Evolutionary conservation across 1,140 invertebrate species (phyloP).

Genomic region (Hormaphis cornu): DNA sequence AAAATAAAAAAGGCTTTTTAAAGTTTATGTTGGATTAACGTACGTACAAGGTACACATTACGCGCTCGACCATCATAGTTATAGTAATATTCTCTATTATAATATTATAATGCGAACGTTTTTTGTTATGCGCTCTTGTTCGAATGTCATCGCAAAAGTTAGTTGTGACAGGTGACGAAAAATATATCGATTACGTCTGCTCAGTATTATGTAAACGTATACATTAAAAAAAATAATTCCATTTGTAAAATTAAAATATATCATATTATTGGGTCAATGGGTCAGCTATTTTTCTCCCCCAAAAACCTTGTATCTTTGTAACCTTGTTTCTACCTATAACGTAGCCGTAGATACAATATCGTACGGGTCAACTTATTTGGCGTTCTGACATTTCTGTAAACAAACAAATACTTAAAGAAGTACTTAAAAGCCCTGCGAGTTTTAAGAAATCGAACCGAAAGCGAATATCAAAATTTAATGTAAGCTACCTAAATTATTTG

Average conservation of each 20-base stretch:
- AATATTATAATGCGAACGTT: no score
- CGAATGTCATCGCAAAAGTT: neutral
- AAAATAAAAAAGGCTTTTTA: neutral
- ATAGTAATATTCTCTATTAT: no score
- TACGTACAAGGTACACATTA: neutral
- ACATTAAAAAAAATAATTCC: conserved; percentile 2
- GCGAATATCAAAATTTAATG: no score
- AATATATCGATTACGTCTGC: neutral
- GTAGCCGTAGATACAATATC: no score
- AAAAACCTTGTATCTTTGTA: neutral
- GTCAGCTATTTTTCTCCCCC: neutral
- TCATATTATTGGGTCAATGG: neutral
- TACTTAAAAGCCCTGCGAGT: no score
- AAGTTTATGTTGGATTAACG: neutral
- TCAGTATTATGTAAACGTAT: neutral
- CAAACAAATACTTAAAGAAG: no score
- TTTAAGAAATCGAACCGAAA: no score
- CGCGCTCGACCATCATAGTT: no score
- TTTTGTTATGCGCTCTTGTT: neutral
- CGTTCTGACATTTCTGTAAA: no score
- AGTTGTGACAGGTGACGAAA: conserved; percentile 26
- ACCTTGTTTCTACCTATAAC: no score
- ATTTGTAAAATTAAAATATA: neutral
- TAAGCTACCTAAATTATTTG: no score
- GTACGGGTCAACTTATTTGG: no score